These are phyloP conservation scores for Lamprologus sp. DNA, from an alignment of 2,113 vertebrate genomes.

Conservation along the genomic window DNA sequence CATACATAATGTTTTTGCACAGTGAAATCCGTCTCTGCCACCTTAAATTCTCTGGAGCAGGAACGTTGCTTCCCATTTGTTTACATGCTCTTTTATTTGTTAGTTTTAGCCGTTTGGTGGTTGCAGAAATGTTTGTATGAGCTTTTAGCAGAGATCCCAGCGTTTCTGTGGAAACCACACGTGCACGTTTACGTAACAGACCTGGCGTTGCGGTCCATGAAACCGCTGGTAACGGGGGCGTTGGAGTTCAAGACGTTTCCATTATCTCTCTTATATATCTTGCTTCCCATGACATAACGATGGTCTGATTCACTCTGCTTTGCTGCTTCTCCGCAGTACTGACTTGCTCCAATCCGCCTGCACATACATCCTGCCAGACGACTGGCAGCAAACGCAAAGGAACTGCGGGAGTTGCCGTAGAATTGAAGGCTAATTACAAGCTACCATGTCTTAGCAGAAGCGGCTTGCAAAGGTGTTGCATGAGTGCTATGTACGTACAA, in stretches of 20 bases:
- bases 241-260: neutral
- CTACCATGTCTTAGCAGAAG: neutral
- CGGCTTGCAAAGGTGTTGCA: rapidly evolving
- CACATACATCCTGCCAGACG: rapidly evolving
- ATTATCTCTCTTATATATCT: neutral
- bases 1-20: neutral
- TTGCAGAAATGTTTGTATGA: neutral
- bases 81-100: neutral
- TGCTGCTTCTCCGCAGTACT: neutral
- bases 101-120: neutral
- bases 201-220: neutral
- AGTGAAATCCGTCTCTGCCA: neutral
- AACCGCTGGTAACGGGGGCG: neutral
- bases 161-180: neutral
- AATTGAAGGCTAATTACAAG: neutral
- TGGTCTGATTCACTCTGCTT: neutral
- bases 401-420: neutral
- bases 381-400: neutral
- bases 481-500: rapidly evolving
- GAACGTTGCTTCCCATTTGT: rapidly evolving
- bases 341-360: neutral
- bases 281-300: neutral
- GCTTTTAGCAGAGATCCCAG: neutral
- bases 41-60: neutral
- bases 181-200: neutral